Evolutionary conservation across 2,888 invertebrate genomes (phyloP).

Genomic region (Hyppa rectilinea): DNA sequence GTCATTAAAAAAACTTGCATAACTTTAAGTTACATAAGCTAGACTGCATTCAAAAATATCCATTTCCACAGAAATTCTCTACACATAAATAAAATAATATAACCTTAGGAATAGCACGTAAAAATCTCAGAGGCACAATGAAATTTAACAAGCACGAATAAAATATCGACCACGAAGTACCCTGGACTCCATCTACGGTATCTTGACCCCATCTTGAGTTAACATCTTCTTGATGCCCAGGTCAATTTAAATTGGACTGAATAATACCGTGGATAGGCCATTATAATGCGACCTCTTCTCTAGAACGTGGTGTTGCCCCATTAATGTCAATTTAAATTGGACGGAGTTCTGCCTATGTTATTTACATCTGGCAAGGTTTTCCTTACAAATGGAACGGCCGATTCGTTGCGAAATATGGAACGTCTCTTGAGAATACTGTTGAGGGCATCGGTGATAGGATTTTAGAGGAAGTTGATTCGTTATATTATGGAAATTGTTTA

Average conservation of each 20-base stretch:
- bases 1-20: not conserved
- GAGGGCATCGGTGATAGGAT: conserved; percentile 69
- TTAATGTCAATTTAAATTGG: conserved; percentile 52
- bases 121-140: conserved; percentile 79
- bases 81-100: conserved; percentile 73
- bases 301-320: conserved; percentile 10
- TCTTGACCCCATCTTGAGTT: conserved; percentile 46
- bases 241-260: conserved; percentile 53
- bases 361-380: conserved; percentile 81
- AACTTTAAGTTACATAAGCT: not conserved
- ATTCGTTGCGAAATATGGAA: conserved; percentile 86
- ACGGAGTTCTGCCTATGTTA: conserved; percentile 69
- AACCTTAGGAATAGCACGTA: conserved; percentile 74
- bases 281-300: conserved; percentile 34
- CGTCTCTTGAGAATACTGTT: conserved; percentile 81
- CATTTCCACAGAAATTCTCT: conserved; percentile 28
- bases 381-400: conserved; percentile 83
- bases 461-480: conserved; percentile 47
- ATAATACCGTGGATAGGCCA: conserved; percentile 34
- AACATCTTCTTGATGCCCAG: conserved; percentile 37
- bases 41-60: conserved; percentile 7
- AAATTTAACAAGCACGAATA: conserved; percentile 87
- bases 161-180: conserved; percentile 84
- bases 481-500: conserved; percentile 16
- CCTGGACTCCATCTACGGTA: conserved; percentile 71